phyloP scores from a whole-genome alignment of 1,140 invertebrate species.

The Bombyx mori region DNA sequence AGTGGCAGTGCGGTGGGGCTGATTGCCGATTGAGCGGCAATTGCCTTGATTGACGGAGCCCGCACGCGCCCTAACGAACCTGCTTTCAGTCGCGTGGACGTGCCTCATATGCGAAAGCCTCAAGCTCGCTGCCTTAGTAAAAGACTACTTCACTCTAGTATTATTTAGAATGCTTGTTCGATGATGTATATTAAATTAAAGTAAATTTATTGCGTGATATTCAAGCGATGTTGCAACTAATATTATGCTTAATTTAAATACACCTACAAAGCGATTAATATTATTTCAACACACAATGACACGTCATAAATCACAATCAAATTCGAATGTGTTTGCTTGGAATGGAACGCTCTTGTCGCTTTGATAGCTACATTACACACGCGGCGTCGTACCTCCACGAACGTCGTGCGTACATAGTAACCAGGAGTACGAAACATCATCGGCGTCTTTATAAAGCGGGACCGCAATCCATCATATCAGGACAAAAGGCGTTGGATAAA shows the following conservation, averaged over 20 bases:
- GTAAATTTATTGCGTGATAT: too few relatives aligned
- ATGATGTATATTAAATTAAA: too few relatives aligned
- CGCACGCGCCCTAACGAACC: conserved; percentile 65
- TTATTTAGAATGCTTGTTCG: background rate
- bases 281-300: background rate
- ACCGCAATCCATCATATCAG: conserved; percentile 65
- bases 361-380: conserved; percentile 18
- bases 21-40: conserved; percentile 72
- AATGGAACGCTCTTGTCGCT: conserved; percentile 29
- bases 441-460: conserved; percentile 45
- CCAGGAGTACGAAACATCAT: conserved; percentile 52
- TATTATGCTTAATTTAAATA: too few relatives aligned
- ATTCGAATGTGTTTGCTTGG: conserved; percentile 35
- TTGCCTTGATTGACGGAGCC: conserved; percentile 69
- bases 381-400: conserved; percentile 30
- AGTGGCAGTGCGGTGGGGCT: conserved; percentile 48
- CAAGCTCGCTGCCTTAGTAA: conserved; percentile 3
- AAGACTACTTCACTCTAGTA: conserved; percentile 4
- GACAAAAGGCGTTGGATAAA: conserved; percentile 59
- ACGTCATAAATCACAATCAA: conserved; percentile 51
- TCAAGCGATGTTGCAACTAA: too few relatives aligned
- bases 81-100: conserved; percentile 59
- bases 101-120: conserved; percentile 20
- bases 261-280: too few relatives aligned
- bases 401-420: conserved; percentile 52